These are phyloP conservation scores for Ovibos moschatus DNA, from an alignment of 2,113 vertebrate genomes.

Conservation along the genomic window DNA sequence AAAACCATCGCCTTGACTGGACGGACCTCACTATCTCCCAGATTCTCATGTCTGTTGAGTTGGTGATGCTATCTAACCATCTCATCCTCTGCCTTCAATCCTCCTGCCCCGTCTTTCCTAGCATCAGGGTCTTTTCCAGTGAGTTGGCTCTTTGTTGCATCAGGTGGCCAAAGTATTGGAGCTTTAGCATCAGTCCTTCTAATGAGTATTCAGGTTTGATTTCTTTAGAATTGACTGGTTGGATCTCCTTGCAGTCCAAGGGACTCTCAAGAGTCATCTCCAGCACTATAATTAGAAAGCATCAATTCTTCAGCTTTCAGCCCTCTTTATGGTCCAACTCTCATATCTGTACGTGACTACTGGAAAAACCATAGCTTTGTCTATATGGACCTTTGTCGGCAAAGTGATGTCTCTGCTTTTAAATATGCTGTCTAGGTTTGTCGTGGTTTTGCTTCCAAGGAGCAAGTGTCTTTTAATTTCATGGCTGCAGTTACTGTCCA, in stretches of 20 bases:
- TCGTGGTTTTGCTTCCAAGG: background rate
- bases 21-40: background rate
- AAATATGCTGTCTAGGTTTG: background rate
- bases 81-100: background rate
- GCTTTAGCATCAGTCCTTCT: background rate
- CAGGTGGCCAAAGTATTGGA: background rate
- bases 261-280: background rate
- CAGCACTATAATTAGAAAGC: background rate
- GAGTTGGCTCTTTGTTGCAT: background rate
- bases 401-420: background rate
- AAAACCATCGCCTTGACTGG: too few species aligned
- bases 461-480: background rate
- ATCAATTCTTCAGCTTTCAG: background rate
- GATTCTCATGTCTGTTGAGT: background rate
- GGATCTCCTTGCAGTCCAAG: background rate
- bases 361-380: background rate
- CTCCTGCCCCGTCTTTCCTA: background rate
- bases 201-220: background rate
- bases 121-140: background rate
- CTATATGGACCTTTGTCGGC: background rate
- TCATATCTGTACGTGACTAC: background rate
- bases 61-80: background rate
- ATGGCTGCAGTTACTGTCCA: background rate
- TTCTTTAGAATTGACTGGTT: background rate
- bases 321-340: background rate